Evolutionary conservation across 37 sponge, comb jelly and placozoan species (phyloP).

Genomic region (Diacarnus erythraeanus): DNA sequence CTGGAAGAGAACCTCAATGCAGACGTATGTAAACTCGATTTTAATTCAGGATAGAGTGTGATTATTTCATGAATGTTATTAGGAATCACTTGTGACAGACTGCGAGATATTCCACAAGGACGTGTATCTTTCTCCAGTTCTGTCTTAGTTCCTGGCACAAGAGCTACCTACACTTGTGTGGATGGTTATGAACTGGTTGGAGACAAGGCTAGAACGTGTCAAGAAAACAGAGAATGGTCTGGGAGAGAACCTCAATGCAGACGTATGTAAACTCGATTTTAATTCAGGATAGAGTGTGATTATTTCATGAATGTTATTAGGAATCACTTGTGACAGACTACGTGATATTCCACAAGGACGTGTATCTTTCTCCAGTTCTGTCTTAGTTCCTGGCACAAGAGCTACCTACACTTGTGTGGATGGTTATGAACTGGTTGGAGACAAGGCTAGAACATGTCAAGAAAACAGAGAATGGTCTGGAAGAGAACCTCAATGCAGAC

Average conservation of each 20-base stretch:
- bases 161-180: conserved; percentile 52
- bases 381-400: conserved; percentile 14
- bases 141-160: conserved; percentile 19
- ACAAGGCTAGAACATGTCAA: conserved; percentile 29
- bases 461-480: conserved; percentile 65
- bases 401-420: conserved; percentile 49
- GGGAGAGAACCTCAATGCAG: conserved; percentile 35
- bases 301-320: neutral
- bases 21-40: conserved; percentile 17
- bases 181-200: conserved; percentile 46
- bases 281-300: too few relatives aligned
- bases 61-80: too few relatives aligned
- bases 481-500: conserved; percentile 36
- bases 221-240: conserved; percentile 45
- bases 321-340: neutral
- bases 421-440: conserved; percentile 54
- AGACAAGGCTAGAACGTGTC: conserved; percentile 27
- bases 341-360: neutral
- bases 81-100: neutral
- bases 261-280: conserved; percentile 27
- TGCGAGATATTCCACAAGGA: neutral
- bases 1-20: conserved; percentile 20
- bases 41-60: too few relatives aligned
- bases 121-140: neutral
- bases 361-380: neutral